Evolutionary conservation across 2,113 vertebrate genomes (phyloP).

Genomic region (Tenrec ecaudatus): DNA sequence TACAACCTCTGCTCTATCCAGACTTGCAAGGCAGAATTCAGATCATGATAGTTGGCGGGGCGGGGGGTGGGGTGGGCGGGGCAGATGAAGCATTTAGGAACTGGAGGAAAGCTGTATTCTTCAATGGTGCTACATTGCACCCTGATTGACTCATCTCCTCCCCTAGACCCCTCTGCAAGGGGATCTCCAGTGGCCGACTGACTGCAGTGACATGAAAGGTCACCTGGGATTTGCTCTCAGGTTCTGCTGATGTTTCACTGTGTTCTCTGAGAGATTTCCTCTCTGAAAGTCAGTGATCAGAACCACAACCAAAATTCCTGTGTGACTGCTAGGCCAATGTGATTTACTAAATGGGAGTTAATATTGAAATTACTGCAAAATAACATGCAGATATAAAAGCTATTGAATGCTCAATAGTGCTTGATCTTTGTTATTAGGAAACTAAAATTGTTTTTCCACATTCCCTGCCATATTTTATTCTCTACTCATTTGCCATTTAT

Average conservation of each 20-base stretch:
- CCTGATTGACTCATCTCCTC: no score
- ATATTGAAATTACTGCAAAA: slow-evolving; percentile 61
- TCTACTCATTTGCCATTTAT: slow-evolving; percentile 59
- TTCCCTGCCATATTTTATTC: slow-evolving; percentile 46
- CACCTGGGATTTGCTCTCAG: background rate
- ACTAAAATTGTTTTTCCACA: slow-evolving; percentile 41
- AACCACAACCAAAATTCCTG: background rate
- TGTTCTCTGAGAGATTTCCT: background rate
- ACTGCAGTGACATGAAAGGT: background rate
- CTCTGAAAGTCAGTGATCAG: background rate
- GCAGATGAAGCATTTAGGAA: no score
- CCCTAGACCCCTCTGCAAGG: no score
- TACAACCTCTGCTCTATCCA: no score
- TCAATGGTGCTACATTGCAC: no score
- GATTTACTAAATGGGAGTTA: background rate
- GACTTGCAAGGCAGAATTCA: no score
- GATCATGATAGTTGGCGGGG: no score
- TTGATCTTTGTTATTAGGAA: slow-evolving; percentile 26
- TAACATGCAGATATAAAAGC: slow-evolving; percentile 28
- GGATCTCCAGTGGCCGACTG: no score
- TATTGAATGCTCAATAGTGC: background rate
- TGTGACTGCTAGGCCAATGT: background rate
- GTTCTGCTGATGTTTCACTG: background rate
- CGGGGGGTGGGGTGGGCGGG: no score
- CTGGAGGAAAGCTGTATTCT: no score